These are phyloP conservation scores for Zaprionus bogoriensis DNA, from an alignment of 2,888 invertebrate genomes.

Conservation along the genomic window DNA sequence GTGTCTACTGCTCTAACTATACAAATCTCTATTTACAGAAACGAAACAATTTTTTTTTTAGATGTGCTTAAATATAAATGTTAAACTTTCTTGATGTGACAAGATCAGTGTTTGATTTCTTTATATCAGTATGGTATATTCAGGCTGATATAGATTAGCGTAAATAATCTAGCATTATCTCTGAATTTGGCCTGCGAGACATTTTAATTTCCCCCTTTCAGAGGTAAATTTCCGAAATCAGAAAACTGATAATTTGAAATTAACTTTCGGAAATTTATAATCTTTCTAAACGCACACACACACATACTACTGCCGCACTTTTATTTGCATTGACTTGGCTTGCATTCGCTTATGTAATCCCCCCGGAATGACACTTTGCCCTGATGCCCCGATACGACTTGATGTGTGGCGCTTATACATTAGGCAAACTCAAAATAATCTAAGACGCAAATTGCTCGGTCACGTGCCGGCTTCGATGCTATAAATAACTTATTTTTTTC, in stretches of 20 bases:
- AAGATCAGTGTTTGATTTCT: neutral
- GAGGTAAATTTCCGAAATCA: no score
- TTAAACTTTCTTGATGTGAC: slow-evolving; percentile 57
- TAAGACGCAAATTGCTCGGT: slow-evolving; percentile 50
- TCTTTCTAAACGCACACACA: no score
- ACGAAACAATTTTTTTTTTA: slow-evolving; percentile 47
- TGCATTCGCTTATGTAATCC: slow-evolving; percentile 24
- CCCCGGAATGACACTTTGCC: slow-evolving; percentile 20
- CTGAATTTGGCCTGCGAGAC: no score
- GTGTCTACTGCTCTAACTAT: slow-evolving; percentile 47
- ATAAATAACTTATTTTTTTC: slow-evolving; percentile 31
- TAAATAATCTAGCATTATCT: neutral
- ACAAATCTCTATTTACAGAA: no score
- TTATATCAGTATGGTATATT: no score
- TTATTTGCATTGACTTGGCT: neutral
- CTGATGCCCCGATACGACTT: slow-evolving; percentile 9
- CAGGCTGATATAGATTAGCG: no score
- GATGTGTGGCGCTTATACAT: slow-evolving; percentile 31
- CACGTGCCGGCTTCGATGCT: slow-evolving; percentile 42
- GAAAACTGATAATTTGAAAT: no score
- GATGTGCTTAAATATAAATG: slow-evolving; percentile 62
- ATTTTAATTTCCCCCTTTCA: no score
- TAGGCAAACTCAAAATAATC: slow-evolving; percentile 36
- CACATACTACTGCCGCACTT: no score
- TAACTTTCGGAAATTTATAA: no score